Evolutionary conservation across 92 coral and sea anemone species (phyloP), one percentile per base, ranked within the genome.

Genomic region (Zoanthus sociatus): DNA sequence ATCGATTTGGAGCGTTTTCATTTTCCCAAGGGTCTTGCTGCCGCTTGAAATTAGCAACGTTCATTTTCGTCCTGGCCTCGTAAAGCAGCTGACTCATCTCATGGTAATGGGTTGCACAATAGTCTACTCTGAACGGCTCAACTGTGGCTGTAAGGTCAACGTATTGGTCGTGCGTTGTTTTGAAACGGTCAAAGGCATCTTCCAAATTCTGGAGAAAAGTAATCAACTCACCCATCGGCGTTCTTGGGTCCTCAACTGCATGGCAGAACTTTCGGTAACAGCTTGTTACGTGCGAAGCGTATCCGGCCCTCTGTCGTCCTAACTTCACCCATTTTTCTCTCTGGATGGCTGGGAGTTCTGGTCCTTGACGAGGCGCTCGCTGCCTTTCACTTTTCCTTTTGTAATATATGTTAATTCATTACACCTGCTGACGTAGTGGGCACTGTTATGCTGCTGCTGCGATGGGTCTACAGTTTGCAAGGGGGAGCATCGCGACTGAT

Each of bases 301-400:
- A 69, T 69, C 74, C 74, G 74, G 74, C 74, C 74, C 42, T 69
- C 74, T 69, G 37, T 69, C 74, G 74, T 69, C 74, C 74, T 69
- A 69, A 69, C 44, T 69, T 69, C 74, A 69, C 44, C 74, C 74
- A 69, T 20, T 69, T 21, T 9, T 69, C 74, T 69, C 74, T 69
- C 74, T 69, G 74, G 74, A 69, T 69, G 74, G 74, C 46, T 69
- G 74, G 74, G 74, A 69, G 42, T 3, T 69, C 74, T 69, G 74
- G 74, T 21, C 74, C 74, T 69, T 69, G 74, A 69, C 44, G 74
- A 69, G 74, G 74, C 74, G 44, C 74, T 69, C 37, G 44, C 74
- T 69, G 74, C 74, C 74, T 69, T 69, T 69, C 74, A 69, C 74
- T 69, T 69, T 37, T 1, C 42, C 4, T 37, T 37, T 37, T 26